Evolutionary conservation across 2,888 invertebrate species (phyloP).

Genomic region (Erannis defoliaria): DNA sequence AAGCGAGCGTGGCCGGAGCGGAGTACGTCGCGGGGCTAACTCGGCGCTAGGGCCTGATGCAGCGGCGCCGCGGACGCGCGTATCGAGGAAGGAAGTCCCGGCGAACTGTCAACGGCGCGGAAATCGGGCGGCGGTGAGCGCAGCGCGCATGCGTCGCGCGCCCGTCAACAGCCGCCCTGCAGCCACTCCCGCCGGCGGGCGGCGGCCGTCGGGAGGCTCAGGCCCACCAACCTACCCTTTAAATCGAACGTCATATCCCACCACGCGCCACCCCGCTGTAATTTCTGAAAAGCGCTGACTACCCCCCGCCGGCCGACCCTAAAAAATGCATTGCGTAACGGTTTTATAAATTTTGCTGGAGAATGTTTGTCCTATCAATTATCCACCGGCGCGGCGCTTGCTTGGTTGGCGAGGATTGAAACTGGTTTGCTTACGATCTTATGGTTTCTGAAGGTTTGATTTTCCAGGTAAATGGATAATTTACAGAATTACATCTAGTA

Average conservation of each 20-base stretch:
- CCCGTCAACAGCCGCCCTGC: constrained; percentile 86
- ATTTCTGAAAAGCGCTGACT: constrained; percentile 85
- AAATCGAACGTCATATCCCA: constrained; percentile 86
- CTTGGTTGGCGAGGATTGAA: constrained; percentile 27
- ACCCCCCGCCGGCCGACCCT: constrained; percentile 79
- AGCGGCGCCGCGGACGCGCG: constrained; percentile 79
- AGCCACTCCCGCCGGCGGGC: constrained; percentile 61
- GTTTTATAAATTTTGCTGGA: constrained; percentile 75
- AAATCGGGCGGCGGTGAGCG: constrained; percentile 83
- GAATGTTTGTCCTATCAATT: constrained; percentile 82
- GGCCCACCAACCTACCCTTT: constrained; percentile 70
- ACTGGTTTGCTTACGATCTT: background rate
- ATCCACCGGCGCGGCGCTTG: constrained; percentile 68
- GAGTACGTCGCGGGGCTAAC: constrained; percentile 50
- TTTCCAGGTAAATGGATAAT: too few relatives aligned
- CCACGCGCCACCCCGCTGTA: constrained; percentile 76
- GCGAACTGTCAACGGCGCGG: constrained; percentile 89
- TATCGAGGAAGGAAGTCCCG: constrained; percentile 85
- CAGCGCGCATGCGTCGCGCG: constrained; percentile 83
- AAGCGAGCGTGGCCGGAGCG: constrained; percentile 47
- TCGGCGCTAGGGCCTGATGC: constrained; percentile 58
- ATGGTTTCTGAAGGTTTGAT: background rate
- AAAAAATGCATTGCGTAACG: constrained; percentile 87
- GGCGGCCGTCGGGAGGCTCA: constrained; percentile 9
- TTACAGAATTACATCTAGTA: background rate